phyloP scores from a whole-genome alignment of 2,113 vertebrate genomes.

The Falcunculus frontatus region DNA sequence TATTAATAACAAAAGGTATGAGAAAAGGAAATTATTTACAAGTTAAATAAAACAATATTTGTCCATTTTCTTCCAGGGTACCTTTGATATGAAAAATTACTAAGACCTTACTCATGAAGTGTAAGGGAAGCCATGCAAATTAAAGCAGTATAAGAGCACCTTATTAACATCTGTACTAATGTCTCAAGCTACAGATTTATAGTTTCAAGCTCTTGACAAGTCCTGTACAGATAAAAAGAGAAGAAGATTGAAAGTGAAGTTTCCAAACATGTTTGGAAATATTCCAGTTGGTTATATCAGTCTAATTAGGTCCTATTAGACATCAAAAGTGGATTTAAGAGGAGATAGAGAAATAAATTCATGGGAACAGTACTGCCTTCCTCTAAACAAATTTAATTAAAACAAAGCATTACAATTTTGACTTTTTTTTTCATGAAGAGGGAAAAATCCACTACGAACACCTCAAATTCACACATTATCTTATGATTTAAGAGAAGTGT shows the following conservation, averaged over 20 bases:
- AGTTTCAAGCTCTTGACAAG: background rate
- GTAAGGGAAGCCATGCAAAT: background rate
- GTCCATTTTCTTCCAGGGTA: fast-evolving
- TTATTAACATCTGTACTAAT: background rate
- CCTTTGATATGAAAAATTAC: background rate
- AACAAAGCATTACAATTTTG: background rate
- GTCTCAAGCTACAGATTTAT: background rate
- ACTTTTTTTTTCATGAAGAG: background rate
- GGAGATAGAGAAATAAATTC: background rate
- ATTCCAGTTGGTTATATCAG: background rate
- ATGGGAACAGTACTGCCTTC: background rate
- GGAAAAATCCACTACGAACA: background rate
- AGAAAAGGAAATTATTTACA: background rate
- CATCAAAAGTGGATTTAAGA: background rate
- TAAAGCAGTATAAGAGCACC: background rate
- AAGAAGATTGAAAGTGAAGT: background rate
- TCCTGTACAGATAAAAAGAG: background rate
- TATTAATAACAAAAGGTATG: background rate
- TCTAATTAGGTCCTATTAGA: background rate
- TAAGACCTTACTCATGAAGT: background rate
- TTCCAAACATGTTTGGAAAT: background rate
- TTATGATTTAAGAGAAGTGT: background rate
- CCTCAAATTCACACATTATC: background rate
- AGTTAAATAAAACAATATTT: background rate
- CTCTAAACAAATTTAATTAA: background rate